phyloP scores from a whole-genome alignment of 2,797 vertebrate species.

The Apogon hyalosoma region DNA sequence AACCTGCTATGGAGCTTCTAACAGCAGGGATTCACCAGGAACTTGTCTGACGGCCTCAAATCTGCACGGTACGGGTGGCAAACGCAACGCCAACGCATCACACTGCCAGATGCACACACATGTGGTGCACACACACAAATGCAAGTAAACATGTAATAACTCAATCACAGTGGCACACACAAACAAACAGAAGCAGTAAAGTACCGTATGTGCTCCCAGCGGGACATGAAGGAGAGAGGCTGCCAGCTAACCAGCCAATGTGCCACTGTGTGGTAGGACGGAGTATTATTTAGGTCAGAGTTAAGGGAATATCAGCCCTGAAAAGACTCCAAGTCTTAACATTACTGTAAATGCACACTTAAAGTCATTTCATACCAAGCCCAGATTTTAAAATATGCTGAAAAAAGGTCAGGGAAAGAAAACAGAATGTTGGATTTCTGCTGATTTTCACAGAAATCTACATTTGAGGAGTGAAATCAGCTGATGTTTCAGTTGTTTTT shows the following conservation, averaged over 20 bases:
- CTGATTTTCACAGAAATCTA: no score
- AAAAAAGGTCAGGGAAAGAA: no score
- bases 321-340: conserved; percentile 1
- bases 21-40: conserved; percentile 65
- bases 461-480: no score
- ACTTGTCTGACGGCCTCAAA: conserved; percentile 49
- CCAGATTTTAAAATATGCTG: no score
- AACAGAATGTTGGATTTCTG: no score
- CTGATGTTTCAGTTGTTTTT: no score
- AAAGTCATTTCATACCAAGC: no score
- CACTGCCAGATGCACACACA: conserved; percentile 55
- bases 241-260: conserved; percentile 27
- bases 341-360: no score
- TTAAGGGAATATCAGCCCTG: conserved; percentile 34
- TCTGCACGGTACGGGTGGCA: conserved; percentile 46
- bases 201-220: conserved; percentile 32
- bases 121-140: conserved; percentile 14
- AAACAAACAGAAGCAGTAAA: conserved; percentile 50
- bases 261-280: conserved; percentile 3
- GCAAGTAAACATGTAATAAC: conserved; percentile 59
- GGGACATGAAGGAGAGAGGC: conserved; percentile 14
- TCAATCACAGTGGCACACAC: conserved; percentile 50
- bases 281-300: conserved; percentile 2
- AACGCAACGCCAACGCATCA: conserved; percentile 49
- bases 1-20: conserved; percentile 58